phyloP scores from a whole-genome alignment of 2,888 invertebrate species.

The Hetaerina titia region DNA sequence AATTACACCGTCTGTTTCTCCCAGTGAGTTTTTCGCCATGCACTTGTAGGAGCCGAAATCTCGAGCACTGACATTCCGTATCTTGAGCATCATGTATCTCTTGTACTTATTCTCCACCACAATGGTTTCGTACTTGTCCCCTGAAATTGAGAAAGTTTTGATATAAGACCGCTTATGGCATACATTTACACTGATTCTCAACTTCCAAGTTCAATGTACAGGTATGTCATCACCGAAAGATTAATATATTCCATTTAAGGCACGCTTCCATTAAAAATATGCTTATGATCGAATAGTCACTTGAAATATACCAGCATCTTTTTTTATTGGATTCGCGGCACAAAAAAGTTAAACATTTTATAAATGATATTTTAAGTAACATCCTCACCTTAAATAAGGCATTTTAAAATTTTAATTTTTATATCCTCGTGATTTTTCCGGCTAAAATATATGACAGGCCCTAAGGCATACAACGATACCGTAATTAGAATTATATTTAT shows the following conservation, averaged over 20 bases:
- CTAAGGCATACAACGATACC: no score
- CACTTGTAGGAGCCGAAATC: constrained; percentile 73
- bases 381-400: no score
- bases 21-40: constrained; percentile 66
- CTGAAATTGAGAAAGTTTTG: constrained; percentile 70
- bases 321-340: no score
- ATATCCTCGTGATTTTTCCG: no score
- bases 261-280: no score
- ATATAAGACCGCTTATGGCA: background rate
- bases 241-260: background rate
- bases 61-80: constrained; percentile 73
- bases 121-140: constrained; percentile 74
- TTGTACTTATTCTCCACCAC: constrained; percentile 74
- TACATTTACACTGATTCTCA: background rate
- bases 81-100: constrained; percentile 74
- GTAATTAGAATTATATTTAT: no score
- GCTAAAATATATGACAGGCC: no score
- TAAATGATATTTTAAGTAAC: no score
- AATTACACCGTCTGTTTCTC: constrained; percentile 70
- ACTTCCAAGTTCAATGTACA: background rate
- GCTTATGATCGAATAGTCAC: no score
- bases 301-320: no score
- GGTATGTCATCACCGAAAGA: background rate
- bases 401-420: no score
- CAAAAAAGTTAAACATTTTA: no score